These are phyloP conservation scores for Enhydra lutris DNA, from an alignment of 2,113 vertebrate species.

Conservation along the genomic window DNA sequence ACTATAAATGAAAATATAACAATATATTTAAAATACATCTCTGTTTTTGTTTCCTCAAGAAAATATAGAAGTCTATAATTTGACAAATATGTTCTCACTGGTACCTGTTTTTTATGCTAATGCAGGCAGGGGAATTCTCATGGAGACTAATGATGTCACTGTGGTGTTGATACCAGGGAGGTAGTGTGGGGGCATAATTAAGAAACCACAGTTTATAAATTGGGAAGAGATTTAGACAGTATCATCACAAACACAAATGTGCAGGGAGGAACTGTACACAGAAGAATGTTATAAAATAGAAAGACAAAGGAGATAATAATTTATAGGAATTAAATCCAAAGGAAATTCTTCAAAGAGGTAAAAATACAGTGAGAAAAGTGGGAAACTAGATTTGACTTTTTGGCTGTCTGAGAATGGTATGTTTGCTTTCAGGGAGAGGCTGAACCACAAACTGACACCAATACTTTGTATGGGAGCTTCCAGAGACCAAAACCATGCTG, in stretches of 20 bases:
- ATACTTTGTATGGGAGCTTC: not conserved
- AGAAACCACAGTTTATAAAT: not conserved
- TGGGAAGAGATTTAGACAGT: not conserved
- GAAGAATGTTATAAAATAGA: not conserved
- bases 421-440: not conserved
- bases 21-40: not conserved
- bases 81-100: not conserved
- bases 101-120: not conserved
- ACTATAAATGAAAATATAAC: not conserved
- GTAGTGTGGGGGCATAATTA: not conserved
- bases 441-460: not conserved
- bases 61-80: not conserved
- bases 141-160: not conserved
- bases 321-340: not conserved
- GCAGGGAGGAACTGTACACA: not conserved
- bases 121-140: not conserved
- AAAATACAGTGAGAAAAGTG: not conserved
- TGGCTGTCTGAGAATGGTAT: not conserved
- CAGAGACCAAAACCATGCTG: not conserved
- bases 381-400: not conserved
- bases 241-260: not conserved
- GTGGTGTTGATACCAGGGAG: not conserved
- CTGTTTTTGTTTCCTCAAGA: not conserved
- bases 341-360: not conserved
- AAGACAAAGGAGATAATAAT: not conserved